Conservation (phyloP, 2,113 vertebrate species). For the Macquaria ambigua region DNA sequence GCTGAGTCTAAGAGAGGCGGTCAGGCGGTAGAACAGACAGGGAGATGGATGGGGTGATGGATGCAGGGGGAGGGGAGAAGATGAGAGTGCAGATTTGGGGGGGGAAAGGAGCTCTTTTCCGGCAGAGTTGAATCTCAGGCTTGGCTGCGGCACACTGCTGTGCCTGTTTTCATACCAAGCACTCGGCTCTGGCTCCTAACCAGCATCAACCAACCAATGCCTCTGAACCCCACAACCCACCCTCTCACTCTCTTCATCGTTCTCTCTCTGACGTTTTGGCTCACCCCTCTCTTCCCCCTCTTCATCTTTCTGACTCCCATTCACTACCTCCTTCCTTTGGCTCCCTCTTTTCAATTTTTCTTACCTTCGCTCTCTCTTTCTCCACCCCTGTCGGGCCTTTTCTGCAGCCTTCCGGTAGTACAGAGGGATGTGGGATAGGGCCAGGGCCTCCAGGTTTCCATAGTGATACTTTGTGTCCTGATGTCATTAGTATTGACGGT, state of each 20-base stretch:
- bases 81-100: conserved; percentile 80
- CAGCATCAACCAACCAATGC: conserved; percentile 53
- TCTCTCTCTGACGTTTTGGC: conserved; percentile 50
- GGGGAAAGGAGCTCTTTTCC: conserved; percentile 64
- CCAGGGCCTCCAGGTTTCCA: conserved; percentile 72
- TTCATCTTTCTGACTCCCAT: conserved; percentile 60
- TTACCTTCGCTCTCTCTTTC: conserved; percentile 50
- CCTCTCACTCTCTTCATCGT: conserved; percentile 10
- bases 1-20: conserved; percentile 65
- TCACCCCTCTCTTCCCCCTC: conserved; percentile 26
- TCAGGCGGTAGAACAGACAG: conserved; percentile 48
- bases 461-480: conserved; percentile 79
- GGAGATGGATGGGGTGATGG: conserved; percentile 67
- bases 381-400: conserved; percentile 15
- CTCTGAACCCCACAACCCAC: conserved; percentile 30
- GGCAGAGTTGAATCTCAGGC: conserved; percentile 69
- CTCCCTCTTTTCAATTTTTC: conserved; percentile 22
- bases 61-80: conserved; percentile 52
- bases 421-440: conserved; percentile 47
- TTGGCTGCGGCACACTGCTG: conserved; percentile 79
- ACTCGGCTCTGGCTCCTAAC: conserved; percentile 62
- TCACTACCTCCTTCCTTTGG: conserved; percentile 56
- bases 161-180: conserved; percentile 78
- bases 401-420: conserved; percentile 62
- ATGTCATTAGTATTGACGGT: conserved; percentile 82